Evolutionary conservation across 35 echinoderm and acorn worm species (phyloP).

Genomic region (Apostichopus parvimensis): DNA sequence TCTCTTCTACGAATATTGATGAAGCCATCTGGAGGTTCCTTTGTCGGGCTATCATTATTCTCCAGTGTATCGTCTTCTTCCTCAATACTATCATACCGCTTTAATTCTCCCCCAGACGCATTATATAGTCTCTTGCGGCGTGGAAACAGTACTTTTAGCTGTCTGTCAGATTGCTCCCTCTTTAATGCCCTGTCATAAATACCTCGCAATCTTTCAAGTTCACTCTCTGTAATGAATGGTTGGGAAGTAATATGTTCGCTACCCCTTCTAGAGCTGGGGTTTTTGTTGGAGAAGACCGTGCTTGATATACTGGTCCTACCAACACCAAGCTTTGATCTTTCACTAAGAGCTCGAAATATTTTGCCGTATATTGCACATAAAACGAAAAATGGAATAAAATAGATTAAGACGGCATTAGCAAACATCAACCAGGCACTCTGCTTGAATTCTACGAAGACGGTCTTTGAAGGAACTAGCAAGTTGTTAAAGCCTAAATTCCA

Average conservation of each 20-base stretch:
- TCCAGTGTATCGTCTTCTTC: conserved; percentile 57
- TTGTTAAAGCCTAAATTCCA: conserved; percentile 75
- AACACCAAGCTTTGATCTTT: conserved; percentile 75
- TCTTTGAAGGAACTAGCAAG: conserved; percentile 62
- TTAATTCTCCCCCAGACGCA: conserved; percentile 57
- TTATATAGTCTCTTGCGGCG: conserved; percentile 49
- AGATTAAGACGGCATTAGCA: conserved; percentile 71
- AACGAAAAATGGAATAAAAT: conserved; percentile 85
- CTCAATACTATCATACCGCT: conserved; percentile 77
- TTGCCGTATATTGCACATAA: conserved; percentile 93
- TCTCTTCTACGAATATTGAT: conserved; percentile 25
- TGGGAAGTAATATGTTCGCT: conserved; percentile 62
- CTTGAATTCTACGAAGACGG: conserved; percentile 66
- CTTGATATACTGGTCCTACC: conserved; percentile 78
- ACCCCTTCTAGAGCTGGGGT: conserved; percentile 53
- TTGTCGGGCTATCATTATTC: not conserved
- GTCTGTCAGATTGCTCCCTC: conserved; percentile 66
- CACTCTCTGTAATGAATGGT: conserved; percentile 72
- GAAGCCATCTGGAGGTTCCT: not conserved
- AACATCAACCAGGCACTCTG: conserved; percentile 80
- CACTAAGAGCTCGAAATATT: conserved; percentile 86
- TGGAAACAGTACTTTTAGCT: conserved; percentile 63
- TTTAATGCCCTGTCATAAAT: conserved; percentile 74
- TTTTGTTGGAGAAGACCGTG: conserved; percentile 66
- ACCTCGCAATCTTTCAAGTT: conserved; percentile 63